Base-by-base conservation (phyloP, 1,140 invertebrate genomes). In the Drosophila azteca region DNA sequence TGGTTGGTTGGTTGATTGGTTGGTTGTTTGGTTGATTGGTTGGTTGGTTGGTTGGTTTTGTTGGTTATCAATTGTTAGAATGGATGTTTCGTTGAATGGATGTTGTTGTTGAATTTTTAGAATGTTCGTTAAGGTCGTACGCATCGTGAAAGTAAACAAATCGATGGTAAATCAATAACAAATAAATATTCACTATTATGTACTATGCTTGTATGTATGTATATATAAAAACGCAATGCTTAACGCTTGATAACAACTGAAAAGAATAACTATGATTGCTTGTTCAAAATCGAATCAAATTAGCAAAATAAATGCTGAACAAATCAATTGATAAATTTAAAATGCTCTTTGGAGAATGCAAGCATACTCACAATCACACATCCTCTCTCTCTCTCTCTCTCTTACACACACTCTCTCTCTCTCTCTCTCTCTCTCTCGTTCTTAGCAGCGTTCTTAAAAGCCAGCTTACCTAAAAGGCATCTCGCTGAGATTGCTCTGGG, bases 401-500 rank as follows among this genome's bases (percentile, higher is more conserved):
- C 17, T 20, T 20, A 1, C 50, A 35, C 59, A 44, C 51, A 51
- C 3, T 0, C 29, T 31, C 31, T 3, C 39, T 49, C 20, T 35
- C 35, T 4, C 46, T 13, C 46, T 13, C 46, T 13, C 15, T 13
- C 11, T 41, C 22, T 8, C 26, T 26, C 43, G 15, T 8, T 26
- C 13, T 55, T 9, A 20, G 17, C 3, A 26, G 24, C 24, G 24
- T 5, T 13, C 22, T 53, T 5, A 31, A 51, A 20, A 3, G 6
- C 20, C 24, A 26, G 67, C 90, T 92, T 92, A 96, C 94, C 95
- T 96, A 93, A 95, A 95, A 15, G 95, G 94, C 58, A 95, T 95
- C 77, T 96, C 95, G 89, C 95, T 95, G 63, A 97, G 93, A 92
- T 97, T 96, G 53, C 95, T 96, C 81, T 97, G 96, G 69, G 95